Percentiles rank a stretch among this genome's conserved stretches.
phyloP scores from a whole-genome alignment of 2,888 invertebrate species.

The Scaptomyza parva region DNA sequence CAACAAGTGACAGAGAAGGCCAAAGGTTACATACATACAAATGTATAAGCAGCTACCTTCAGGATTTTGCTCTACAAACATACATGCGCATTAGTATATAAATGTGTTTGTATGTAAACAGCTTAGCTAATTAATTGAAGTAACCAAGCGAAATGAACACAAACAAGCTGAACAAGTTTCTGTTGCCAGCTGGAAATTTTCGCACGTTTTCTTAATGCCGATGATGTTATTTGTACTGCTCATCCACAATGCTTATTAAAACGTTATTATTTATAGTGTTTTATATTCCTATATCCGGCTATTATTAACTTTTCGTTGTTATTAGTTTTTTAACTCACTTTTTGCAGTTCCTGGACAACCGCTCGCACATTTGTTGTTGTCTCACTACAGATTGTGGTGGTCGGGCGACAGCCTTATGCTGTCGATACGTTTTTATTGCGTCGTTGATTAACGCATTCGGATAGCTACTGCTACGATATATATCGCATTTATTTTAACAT shows the following conservation, averaged over 20 bases:
- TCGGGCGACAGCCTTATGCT: slow-evolving; percentile 20
- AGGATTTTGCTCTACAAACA: slow-evolving; percentile 22
- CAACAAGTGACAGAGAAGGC: slow-evolving; percentile 62
- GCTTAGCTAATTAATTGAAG: slow-evolving; percentile 65
- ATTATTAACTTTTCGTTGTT: slow-evolving; percentile 15
- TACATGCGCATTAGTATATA: slow-evolving; percentile 13
- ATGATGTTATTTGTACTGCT: background rate
- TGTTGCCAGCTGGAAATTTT: slow-evolving; percentile 25
- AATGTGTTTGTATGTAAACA: slow-evolving; percentile 11
- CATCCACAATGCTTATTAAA: slow-evolving; percentile 8
- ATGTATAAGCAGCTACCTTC: slow-evolving; percentile 6
- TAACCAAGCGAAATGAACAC: slow-evolving; percentile 69
- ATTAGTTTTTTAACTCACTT: slow-evolving; percentile 46
- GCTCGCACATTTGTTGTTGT: slow-evolving; percentile 60
- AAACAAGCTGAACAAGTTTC: slow-evolving; percentile 64
- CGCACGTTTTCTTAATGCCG: slow-evolving; percentile 13
- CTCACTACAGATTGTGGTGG: slow-evolving; percentile 52
- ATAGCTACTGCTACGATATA: background rate
- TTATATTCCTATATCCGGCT: slow-evolving; percentile 1
- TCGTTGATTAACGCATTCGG: background rate
- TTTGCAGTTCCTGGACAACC: slow-evolving; percentile 59
- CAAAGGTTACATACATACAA: slow-evolving; percentile 10
- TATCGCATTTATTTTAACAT: slow-evolving; percentile 15
- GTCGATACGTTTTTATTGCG: slow-evolving; percentile 5
- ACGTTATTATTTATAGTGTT: slow-evolving; percentile 19